Conservation (phyloP, 1,140 invertebrate species). For the Idris sp. region DNA sequence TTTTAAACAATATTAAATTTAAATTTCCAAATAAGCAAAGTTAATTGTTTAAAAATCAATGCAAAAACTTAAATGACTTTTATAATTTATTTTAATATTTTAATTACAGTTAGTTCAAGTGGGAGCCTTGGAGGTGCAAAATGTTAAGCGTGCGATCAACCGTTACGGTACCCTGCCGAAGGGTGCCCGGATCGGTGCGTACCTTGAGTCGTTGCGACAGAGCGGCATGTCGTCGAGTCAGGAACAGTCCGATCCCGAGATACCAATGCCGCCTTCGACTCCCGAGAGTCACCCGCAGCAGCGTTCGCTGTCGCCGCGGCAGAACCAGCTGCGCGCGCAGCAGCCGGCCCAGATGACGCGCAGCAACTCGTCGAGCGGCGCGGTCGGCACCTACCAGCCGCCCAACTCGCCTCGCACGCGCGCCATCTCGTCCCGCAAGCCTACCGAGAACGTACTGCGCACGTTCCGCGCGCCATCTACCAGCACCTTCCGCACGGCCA, state of each 20-base stretch:
- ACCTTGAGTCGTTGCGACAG: constrained; percentile 92
- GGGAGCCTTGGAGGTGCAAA: constrained; percentile 95
- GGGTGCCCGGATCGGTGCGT: constrained; percentile 95
- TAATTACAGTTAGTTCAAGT: constrained; percentile 84
- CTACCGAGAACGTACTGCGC: constrained; percentile 73
- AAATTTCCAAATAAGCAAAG: no score
- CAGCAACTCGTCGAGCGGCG: constrained; percentile 89
- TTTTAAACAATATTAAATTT: no score
- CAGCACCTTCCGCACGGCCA: constrained; percentile 79
- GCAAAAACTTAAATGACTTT: no score
- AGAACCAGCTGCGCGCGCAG: constrained; percentile 82
- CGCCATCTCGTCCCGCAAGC: constrained; percentile 75
- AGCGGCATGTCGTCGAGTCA: constrained; percentile 80
- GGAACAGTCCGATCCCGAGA: constrained; percentile 53
- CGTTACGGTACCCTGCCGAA: constrained; percentile 98
- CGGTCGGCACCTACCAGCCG: constrained; percentile 82
- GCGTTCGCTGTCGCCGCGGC: constrained; percentile 78
- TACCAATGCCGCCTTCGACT: constrained; percentile 14
- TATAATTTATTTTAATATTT: constrained; percentile 10
- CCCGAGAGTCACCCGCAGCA: constrained; percentile 67
- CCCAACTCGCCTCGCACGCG: constrained; percentile 80
- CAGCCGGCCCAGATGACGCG: constrained; percentile 87
- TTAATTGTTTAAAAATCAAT: no score
- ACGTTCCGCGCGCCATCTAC: constrained; percentile 80
- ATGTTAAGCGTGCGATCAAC: constrained; percentile 96